These are phyloP conservation scores for Athalia rosae DNA, from an alignment of 2,888 invertebrate species.

Conservation along the genomic window DNA sequence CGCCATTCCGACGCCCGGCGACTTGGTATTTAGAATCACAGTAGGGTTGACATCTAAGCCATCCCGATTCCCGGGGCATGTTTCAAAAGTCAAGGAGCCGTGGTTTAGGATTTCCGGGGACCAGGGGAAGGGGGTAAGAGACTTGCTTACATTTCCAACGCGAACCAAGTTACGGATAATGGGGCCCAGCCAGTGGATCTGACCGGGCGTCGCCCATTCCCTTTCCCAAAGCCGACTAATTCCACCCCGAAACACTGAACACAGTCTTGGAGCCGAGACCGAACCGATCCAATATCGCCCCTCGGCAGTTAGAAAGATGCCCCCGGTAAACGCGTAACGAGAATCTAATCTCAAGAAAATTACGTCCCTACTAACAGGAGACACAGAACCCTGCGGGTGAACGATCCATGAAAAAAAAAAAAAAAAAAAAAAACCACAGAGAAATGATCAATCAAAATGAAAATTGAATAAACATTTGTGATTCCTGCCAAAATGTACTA, in stretches of 20 bases:
- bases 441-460: slow-evolving; percentile 4
- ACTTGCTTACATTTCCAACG: slow-evolving; percentile 27
- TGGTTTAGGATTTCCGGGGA: not conserved
- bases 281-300: slow-evolving; percentile 8
- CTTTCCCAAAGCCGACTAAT: slow-evolving; percentile 12
- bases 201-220: slow-evolving; percentile 1
- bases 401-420: slow-evolving; percentile 13
- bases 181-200: not conserved
- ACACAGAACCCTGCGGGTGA: not conserved
- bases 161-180: slow-evolving; percentile 23
- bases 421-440: not conserved
- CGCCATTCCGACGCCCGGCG: slow-evolving; percentile 2
- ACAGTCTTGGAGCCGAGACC: slow-evolving; percentile 15
- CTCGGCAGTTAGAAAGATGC: slow-evolving; percentile 5
- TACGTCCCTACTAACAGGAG: not conserved
- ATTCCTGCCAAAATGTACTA: slow-evolving; percentile 64
- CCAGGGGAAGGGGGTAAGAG: not conserved
- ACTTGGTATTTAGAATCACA: not conserved
- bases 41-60: no score
- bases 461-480: slow-evolving; percentile 53
- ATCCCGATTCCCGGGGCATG: not conserved
- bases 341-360: slow-evolving; percentile 23
- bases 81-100: not conserved
- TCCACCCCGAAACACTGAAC: slow-evolving; percentile 25
- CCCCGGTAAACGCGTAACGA: slow-evolving; percentile 6